A percentile compares a stretch with the other conserved stretches of the same genome.
Evolutionary conservation across 2,888 invertebrate species (phyloP).

Genomic region (Hecatera dysodea): DNA sequence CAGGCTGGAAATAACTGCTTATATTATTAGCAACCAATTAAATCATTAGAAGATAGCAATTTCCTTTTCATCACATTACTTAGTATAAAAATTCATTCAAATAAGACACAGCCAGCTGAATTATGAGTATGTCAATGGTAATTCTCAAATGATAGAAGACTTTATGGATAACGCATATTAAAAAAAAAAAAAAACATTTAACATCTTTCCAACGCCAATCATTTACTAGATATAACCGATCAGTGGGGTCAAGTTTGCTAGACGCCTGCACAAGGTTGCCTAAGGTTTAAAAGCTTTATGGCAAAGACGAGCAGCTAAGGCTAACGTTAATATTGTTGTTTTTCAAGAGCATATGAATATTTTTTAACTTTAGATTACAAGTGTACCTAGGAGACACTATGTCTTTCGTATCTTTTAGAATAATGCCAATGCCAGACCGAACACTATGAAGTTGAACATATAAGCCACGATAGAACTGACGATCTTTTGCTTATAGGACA

Average conservation of each 20-base stretch:
- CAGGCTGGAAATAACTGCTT: slow-evolving; percentile 2
- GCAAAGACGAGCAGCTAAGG: slow-evolving; percentile 34
- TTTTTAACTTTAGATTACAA: background rate
- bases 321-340: background rate
- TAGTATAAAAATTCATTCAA: slow-evolving; percentile 30
- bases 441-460: background rate
- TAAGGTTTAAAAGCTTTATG: slow-evolving; percentile 62
- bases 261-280: slow-evolving; percentile 63
- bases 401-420: background rate
- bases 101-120: slow-evolving; percentile 20
- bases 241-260: slow-evolving; percentile 75
- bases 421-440: background rate
- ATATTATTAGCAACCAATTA: slow-evolving; percentile 9
- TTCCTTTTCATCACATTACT: slow-evolving; percentile 9
- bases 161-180: slow-evolving; percentile 43
- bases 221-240: slow-evolving; percentile 54
- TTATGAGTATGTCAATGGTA: slow-evolving; percentile 33
- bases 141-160: slow-evolving; percentile 48
- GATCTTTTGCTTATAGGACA: slow-evolving; percentile 5
- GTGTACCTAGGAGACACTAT: background rate
- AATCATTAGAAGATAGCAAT: background rate
- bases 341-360: background rate
- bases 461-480: background rate
- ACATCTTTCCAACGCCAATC: slow-evolving; percentile 59
- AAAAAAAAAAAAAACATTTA: slow-evolving; percentile 62